These are phyloP conservation scores for Macrochelys suwanniensis DNA, from an alignment of 2,797 vertebrate species.

Conservation along the genomic window DNA sequence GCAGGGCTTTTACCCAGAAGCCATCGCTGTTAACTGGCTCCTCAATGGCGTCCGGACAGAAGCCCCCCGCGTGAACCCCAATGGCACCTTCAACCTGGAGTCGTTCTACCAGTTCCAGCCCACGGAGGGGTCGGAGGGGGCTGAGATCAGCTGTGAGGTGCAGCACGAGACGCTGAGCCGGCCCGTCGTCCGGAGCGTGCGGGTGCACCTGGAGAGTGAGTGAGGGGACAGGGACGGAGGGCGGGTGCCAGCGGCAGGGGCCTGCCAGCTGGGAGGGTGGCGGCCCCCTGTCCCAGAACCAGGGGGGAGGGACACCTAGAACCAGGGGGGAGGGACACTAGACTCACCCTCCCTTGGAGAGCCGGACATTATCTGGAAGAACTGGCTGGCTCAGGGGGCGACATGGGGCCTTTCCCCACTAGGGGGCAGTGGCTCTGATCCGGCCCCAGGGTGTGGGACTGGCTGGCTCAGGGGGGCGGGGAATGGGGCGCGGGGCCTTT, in stretches of 20 bases:
- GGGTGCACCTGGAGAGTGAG: not conserved
- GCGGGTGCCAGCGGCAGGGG: not conserved
- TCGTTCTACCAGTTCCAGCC: not conserved
- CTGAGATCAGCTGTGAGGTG: conserved; percentile 18
- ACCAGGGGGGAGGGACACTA: no score
- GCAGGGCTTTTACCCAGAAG: not conserved
- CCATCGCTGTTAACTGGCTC: not conserved
- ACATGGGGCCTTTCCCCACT: accelerated
- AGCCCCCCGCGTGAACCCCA: not conserved
- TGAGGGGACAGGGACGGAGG: not conserved
- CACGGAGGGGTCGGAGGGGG: not conserved
- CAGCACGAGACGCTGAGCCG: not conserved
- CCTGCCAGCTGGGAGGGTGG: no score
- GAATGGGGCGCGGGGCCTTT: no score
- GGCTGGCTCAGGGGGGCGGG: no score
- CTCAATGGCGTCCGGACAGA: not conserved
- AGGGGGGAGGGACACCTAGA: no score
- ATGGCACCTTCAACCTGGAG: not conserved
- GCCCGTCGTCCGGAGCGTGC: not conserved
- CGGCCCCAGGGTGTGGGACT: accelerated
- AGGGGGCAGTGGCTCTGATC: not conserved
- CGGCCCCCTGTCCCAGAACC: no score
- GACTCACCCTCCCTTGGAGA: no score
- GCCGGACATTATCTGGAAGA: no score
- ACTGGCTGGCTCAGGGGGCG: not conserved